Evolutionary conservation across 2,888 invertebrate species (phyloP), one percentile per base, ranked within the genome.

Genomic region (Congeria kusceri): DNA sequence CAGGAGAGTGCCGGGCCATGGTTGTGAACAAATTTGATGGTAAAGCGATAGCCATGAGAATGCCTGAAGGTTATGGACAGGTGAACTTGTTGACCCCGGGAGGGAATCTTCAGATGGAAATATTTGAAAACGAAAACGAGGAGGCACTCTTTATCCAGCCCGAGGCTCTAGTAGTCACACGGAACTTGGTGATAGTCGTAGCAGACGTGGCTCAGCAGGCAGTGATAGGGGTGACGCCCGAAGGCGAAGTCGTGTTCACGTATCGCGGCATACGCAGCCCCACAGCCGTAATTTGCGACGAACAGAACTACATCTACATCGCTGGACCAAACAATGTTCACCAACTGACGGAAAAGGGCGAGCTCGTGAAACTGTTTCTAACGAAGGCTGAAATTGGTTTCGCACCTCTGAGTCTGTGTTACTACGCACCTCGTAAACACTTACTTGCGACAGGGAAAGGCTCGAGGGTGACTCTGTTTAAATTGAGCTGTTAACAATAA

Each of bases 361-460:
- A 73, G 25, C 57, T 83, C n/a, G 71, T 83, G 27, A 83, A 83
- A 63, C 64, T 79, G 18, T 77, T 83, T 49, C 44, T 83, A 4
- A 66, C 83, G 11, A 83, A 83, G 65, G 83, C 79, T 11, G 83
- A 83, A 58, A 79, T 83, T 59, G 83, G 83, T 11, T 77, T 83
- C 29, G 73, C 83, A 25, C 83, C 83, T 9, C 32, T 79, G 20
- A 64, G 79, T 64, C 23, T 83, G 63, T 56, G 58, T 39, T 83
- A 83, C 57, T 70, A 64, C 58, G 53, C 66, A 15, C 28, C 65
- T 28, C 75, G 69, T 28, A 73, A 72, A 44, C 47, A 77, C n/a
- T 58, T 83, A 20, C 49, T 83, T 0, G 71, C 61, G 4, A 77
- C 79, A 23, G 83, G 83, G 23, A 79, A 74, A 70, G 77, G 78